phyloP scores from a whole-genome alignment of 2,888 invertebrate genomes.

The Chironomus tentans region DNA sequence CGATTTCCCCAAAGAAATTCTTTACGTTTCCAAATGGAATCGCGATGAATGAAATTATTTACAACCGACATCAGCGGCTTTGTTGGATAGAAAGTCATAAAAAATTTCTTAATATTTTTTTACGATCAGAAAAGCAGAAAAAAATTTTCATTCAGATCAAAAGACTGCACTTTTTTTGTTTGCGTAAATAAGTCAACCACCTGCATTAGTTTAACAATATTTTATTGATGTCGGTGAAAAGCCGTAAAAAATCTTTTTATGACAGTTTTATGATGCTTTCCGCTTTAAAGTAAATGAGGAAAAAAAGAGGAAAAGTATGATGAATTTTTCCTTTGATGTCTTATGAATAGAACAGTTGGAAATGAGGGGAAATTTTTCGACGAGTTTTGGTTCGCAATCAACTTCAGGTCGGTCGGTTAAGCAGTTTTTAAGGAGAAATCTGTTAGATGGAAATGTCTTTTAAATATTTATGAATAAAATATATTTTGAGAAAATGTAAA shows the following conservation, averaged over 20 bases:
- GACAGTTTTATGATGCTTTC: conserved; percentile 12
- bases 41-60: background rate
- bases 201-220: conserved; percentile 19
- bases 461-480: background rate
- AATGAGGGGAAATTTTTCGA: background rate
- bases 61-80: background rate
- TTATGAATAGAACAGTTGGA: background rate
- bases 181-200: conserved; percentile 9
- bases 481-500: too few species aligned
- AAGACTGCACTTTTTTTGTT: background rate
- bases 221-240: conserved; percentile 16
- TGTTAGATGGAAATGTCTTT: too few species aligned
- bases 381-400: background rate
- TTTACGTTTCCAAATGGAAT: too few species aligned
- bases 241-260: background rate
- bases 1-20: too few species aligned
- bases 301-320: background rate
- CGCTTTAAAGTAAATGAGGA: background rate
- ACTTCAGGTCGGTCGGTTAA: background rate
- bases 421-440: background rate
- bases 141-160: background rate
- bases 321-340: background rate
- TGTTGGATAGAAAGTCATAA: background rate
- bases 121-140: background rate
- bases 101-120: background rate